Percentiles rank a stretch among this genome's conserved stretches.
Conservation (phyloP, 2,113 vertebrate species). For the Python bivittatus region DNA sequence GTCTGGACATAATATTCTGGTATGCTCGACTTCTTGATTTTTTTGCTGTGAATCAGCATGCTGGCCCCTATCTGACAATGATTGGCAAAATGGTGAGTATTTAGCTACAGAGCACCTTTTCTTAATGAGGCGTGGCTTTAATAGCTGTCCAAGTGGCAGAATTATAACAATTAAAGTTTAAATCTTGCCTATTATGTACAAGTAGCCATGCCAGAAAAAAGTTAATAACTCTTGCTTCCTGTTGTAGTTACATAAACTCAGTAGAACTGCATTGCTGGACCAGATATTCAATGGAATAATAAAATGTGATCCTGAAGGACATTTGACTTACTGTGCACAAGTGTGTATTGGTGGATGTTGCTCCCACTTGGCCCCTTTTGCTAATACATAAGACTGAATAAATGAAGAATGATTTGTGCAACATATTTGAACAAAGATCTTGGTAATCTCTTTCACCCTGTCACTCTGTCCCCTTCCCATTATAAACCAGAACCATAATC, state of each 20-base stretch:
- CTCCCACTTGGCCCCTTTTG: neutral
- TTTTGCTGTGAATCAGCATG: conserved; percentile 93
- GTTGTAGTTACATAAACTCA: neutral
- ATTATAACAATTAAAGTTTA: neutral
- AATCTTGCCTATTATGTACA: neutral
- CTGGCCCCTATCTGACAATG: conserved; percentile 96
- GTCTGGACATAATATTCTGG: conserved; percentile 97
- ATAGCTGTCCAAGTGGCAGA: neutral
- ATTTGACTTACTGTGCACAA: neutral
- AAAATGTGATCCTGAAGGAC: neutral
- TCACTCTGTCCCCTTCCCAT: neutral
- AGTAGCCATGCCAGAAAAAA: neutral
- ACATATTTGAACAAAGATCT: neutral
- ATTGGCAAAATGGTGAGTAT: conserved; percentile 94
- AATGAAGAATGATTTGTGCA: neutral
- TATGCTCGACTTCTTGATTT: conserved; percentile 90
- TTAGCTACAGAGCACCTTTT: neutral
- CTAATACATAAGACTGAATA: neutral
- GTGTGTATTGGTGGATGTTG: neutral
- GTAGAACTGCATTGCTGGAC: neutral
- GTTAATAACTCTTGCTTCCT: neutral
- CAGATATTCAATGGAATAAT: neutral
- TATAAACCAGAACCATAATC: neutral
- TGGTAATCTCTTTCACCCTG: neutral
- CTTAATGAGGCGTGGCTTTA: neutral